Conservation (phyloP, 2,888 invertebrate species). For the Syrphus vitripennis region DNA sequence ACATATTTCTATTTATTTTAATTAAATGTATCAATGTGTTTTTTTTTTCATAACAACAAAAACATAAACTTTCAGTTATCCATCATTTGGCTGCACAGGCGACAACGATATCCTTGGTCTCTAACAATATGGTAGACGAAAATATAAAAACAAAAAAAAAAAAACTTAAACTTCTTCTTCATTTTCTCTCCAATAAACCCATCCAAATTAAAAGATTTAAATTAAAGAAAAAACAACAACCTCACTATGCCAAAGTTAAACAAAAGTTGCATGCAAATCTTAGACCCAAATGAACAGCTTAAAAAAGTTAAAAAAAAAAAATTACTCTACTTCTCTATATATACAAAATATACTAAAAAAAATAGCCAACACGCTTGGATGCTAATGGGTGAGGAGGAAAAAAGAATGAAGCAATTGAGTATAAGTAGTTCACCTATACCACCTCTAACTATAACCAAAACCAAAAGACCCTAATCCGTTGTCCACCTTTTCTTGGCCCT, state of each 20-base stretch:
- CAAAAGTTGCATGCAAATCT: conserved; percentile 60
- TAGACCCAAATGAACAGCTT: conserved; percentile 52
- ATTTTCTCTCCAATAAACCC: conserved; percentile 16
- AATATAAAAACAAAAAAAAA: background rate
- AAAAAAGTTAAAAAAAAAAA: conserved; percentile 35
- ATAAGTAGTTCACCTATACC: background rate
- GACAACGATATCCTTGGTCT: conserved; percentile 80
- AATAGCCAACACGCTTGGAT: conserved; percentile 35
- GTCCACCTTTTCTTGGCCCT: background rate
- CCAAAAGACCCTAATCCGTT: background rate
- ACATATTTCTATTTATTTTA: background rate
- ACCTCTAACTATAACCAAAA: background rate
- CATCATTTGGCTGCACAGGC: conserved; percentile 80
- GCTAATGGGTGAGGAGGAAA: conserved; percentile 46
- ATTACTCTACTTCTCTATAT: conserved; percentile 15
- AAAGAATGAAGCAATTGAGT: conserved; percentile 4
- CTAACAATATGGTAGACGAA: conserved; percentile 79
- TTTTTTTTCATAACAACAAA: background rate
- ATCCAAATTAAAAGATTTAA: conserved; percentile 21
- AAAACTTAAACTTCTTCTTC: conserved; percentile 4
- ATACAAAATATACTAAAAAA: background rate
- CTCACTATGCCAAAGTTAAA: conserved; percentile 33
- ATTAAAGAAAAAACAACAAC: conserved; percentile 14
- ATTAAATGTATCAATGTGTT: conserved; percentile 15
- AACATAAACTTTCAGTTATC: conserved; percentile 77